phyloP scores from a whole-genome alignment of 2,888 invertebrate species.

The Volucella inanis region DNA sequence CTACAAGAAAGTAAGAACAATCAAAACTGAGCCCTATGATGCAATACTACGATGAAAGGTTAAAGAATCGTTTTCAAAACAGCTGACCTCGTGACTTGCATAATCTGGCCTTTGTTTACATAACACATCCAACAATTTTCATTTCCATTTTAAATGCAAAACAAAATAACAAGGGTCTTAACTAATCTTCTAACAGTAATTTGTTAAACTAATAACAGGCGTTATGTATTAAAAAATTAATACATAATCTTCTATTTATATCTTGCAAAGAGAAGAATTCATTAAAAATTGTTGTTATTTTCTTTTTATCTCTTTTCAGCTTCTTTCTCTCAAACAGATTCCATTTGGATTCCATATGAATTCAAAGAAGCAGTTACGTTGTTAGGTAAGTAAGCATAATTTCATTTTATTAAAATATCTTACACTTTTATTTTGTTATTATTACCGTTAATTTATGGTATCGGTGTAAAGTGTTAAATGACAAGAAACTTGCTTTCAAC shows the following conservation, averaged over 20 bases:
- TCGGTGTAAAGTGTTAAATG: no score
- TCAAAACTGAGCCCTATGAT: neutral
- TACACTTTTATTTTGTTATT: neutral
- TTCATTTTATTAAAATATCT: neutral
- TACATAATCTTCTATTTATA: conserved; percentile 24
- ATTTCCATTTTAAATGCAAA: neutral
- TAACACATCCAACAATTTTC: neutral
- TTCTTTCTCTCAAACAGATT: conserved; percentile 33
- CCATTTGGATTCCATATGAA: conserved; percentile 57
- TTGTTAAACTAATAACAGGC: neutral
- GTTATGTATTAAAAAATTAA: neutral
- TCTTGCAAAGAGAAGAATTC: conserved; percentile 14
- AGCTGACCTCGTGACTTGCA: neutral
- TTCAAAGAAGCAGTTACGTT: conserved; percentile 28
- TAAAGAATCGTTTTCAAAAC: no score
- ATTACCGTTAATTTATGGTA: neutral
- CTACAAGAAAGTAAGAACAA: neutral
- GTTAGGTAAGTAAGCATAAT: conserved; percentile 53
- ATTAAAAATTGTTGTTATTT: conserved; percentile 6
- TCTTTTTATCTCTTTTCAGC: conserved; percentile 46
- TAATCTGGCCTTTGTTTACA: neutral
- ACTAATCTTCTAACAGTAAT: conserved; percentile 18
- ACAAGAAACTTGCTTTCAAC: no score
- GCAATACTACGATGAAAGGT: neutral
- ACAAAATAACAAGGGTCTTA: neutral